Evolutionary conservation across 2,888 invertebrate genomes (phyloP), one percentile per base, ranked within the genome.

Genomic region (Drepanosiphum platanoidis): DNA sequence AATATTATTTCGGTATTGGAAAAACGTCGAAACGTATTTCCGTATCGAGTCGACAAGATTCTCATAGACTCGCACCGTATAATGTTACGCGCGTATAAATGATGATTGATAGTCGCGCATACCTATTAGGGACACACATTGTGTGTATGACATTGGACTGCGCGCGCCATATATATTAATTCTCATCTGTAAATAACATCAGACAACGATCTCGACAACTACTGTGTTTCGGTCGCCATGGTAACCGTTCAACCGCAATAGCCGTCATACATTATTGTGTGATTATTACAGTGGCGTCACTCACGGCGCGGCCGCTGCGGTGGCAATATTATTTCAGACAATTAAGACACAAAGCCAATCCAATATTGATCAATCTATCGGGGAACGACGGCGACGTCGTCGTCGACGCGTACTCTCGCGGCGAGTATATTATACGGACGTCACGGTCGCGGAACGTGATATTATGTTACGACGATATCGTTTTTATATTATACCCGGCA

Each of bases 111-210:
- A 61, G 61, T 27, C 22, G 61, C 42, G 42, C 27, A 61, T 27
- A 27, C 61, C 61, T 52, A 52, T 52, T 52, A 52, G 61, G 27
- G 27, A n/a, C 8, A n/a, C n/a, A 22, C 22, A n/a, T 58, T 5
- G n/a, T n/a, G 4, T 5, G 11, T 34, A 32, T 34, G 66, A 32
- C 15, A 32, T 66, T 13, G 66, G 32, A 34, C 18, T 66, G 32
- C 9, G 42, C 11, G 75, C 34, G 34, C n/a, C 72, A 46, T 52
- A 34, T 61, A 27, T 58, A 75, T 75, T 58, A 52, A 75, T 75
- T 58, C 58, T 15, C 52, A 75, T 75, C 34, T 34, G 75, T 75
- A 75, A 75, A 58, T 75, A 5, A 66, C 66, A 75, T 52, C 75
- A 58, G 32, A 75, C 18, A 22, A 32, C 30, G 32, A 52, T 74